phyloP scores from a whole-genome alignment of 2,113 vertebrate species.

The Argyrosomus japonicus region DNA sequence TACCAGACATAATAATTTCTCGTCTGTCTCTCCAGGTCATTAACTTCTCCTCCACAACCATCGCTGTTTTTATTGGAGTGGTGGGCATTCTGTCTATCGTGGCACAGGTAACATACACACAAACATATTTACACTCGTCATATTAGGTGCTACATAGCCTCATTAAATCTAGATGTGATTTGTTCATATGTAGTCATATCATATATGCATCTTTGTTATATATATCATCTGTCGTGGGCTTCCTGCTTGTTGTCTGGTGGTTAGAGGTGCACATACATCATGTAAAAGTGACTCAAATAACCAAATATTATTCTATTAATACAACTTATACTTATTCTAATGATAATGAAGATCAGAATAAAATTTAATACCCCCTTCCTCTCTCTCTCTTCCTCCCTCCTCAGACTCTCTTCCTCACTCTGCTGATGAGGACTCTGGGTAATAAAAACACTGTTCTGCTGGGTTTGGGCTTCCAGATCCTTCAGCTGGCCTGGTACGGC shows the following conservation, averaged over 20 bases:
- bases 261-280: background rate
- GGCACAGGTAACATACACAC: conserved; percentile 88
- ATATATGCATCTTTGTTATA: background rate
- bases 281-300: background rate
- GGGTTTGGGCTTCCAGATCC: conserved; percentile 92
- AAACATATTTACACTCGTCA: background rate
- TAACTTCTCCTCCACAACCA: conserved; percentile 92
- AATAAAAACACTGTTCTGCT: conserved; percentile 95
- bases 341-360: background rate
- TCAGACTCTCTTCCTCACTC: conserved; percentile 91
- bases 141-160: background rate
- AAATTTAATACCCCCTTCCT: no score
- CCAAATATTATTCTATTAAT: background rate
- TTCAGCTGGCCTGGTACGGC: conserved; percentile 95
- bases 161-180: background rate
- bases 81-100: conserved; percentile 95
- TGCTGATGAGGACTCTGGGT: conserved; percentile 92
- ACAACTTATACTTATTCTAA: background rate
- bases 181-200: background rate
- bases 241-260: background rate
- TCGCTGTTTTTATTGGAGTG: conserved; percentile 94
- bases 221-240: no score
- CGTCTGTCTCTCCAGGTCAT: conserved; percentile 84
- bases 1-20: background rate
- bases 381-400: background rate